A percentile compares a stretch with the other conserved stretches of the same genome.
Conservation (phyloP, 2,888 invertebrate genomes). For the Parascotia fuliginaria region DNA sequence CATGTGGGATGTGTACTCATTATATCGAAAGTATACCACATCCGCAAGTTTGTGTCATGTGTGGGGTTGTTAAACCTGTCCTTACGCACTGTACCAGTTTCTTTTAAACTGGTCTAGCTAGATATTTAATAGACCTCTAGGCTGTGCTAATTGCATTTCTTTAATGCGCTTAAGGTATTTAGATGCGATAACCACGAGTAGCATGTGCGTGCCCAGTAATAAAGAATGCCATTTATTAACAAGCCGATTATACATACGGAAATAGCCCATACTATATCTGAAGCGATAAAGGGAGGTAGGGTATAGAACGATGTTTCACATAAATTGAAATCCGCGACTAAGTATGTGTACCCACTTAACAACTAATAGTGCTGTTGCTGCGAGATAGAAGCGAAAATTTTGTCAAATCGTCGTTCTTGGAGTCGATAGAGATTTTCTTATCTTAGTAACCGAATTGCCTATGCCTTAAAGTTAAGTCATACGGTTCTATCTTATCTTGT, state of each 20-base stretch:
- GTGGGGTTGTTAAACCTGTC: slow-evolving; percentile 78
- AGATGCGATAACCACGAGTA: slow-evolving; percentile 39
- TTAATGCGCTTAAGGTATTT: slow-evolving; percentile 52
- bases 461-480: no score
- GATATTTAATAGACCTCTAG: slow-evolving; percentile 69
- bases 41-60: slow-evolving; percentile 76
- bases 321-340: no score
- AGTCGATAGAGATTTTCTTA: no score
- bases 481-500: background rate
- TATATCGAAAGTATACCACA: slow-evolving; percentile 81
- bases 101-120: slow-evolving; percentile 70
- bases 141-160: slow-evolving; percentile 65
- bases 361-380: no score
- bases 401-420: no score
- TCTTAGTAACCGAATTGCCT: no score
- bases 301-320: no score
- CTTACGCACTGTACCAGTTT: slow-evolving; percentile 66
- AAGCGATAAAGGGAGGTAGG: no score
- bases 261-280: no score
- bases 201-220: slow-evolving; percentile 16
- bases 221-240: background rate
- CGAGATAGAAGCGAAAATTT: no score
- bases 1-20: slow-evolving; percentile 72
- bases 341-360: no score
- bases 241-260: no score